Conservation (phyloP, 2,888 invertebrate species). For the Harpalus rubripes region DNA sequence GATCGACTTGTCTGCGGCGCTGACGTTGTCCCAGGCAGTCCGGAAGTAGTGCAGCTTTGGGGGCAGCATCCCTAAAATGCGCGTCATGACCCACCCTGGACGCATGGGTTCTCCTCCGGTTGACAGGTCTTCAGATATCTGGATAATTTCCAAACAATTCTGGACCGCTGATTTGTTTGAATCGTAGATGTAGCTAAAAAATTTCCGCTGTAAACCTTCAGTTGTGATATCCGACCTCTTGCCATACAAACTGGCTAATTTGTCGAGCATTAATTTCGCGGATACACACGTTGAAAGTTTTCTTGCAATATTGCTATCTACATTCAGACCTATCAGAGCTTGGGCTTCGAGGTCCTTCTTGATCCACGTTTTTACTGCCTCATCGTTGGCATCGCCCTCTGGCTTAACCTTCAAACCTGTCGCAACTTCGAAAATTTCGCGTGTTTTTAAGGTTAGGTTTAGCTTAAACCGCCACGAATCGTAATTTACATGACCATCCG, state of each 20-base stretch:
- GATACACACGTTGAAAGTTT: conserved; percentile 43
- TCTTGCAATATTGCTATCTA: conserved; percentile 31
- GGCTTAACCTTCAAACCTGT: conserved; percentile 4
- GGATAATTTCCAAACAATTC: conserved; percentile 1
- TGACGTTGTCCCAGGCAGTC: conserved; percentile 35
- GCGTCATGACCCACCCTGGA: conserved; percentile 15
- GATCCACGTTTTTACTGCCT: neutral
- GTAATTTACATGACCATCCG: conserved; percentile 16
- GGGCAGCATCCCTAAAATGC: conserved; percentile 38
- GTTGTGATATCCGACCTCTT: conserved; percentile 42
- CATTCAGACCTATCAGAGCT: conserved; percentile 47
- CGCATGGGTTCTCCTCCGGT: conserved; percentile 23
- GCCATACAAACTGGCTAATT: conserved; percentile 11
- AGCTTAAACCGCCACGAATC: conserved; percentile 32
- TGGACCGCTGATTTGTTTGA: conserved; percentile 11
- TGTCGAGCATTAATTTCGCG: conserved; percentile 8
- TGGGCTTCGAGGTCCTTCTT: conserved; percentile 10
- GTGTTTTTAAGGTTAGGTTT: conserved; percentile 1
- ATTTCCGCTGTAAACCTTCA: conserved; percentile 29
- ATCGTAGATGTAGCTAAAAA: conserved; percentile 36
- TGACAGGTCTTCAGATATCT: conserved; percentile 19
- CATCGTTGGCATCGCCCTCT: neutral
- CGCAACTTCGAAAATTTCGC: conserved; percentile 21
- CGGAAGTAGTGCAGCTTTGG: conserved; percentile 21
- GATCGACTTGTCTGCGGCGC: too few relatives aligned